Conservation (phyloP, 1,140 invertebrate genomes). For the Bombus huntii region DNA sequence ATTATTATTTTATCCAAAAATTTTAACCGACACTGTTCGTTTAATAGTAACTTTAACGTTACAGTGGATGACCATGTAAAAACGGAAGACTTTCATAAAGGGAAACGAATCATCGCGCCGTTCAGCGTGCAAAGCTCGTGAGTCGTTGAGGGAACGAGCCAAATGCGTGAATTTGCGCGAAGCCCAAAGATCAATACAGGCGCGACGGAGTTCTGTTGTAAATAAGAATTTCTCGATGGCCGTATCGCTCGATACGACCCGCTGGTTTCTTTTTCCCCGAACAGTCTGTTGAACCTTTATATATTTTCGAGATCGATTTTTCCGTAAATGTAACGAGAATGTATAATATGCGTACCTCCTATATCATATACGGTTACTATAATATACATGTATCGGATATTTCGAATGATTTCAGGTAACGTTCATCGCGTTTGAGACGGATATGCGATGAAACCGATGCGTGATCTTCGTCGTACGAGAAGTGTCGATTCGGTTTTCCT, state of each 20-base stretch:
- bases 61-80: constrained; percentile 2
- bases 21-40: background rate
- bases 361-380: constrained; percentile 17
- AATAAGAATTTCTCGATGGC: constrained; percentile 51
- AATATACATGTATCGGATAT: constrained; percentile 29
- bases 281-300: constrained; percentile 47
- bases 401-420: constrained; percentile 12
- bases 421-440: constrained; percentile 7
- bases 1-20: background rate
- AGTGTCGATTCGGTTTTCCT: background rate
- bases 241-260: background rate
- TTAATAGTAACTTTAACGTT: background rate
- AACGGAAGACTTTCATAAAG: background rate
- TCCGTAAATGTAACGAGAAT: constrained; percentile 40
- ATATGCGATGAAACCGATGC: constrained; percentile 14
- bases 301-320: constrained; percentile 63
- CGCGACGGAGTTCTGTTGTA: constrained; percentile 52
- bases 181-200: background rate
- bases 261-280: constrained; percentile 22
- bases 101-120: background rate
- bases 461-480: constrained; percentile 20
- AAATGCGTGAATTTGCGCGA: background rate
- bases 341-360: constrained; percentile 42
- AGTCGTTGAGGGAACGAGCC: constrained; percentile 15
- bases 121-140: constrained; percentile 17